These are phyloP conservation scores for Elephas maximus DNA, from an alignment of 2,113 vertebrate species.

Conservation along the genomic window DNA sequence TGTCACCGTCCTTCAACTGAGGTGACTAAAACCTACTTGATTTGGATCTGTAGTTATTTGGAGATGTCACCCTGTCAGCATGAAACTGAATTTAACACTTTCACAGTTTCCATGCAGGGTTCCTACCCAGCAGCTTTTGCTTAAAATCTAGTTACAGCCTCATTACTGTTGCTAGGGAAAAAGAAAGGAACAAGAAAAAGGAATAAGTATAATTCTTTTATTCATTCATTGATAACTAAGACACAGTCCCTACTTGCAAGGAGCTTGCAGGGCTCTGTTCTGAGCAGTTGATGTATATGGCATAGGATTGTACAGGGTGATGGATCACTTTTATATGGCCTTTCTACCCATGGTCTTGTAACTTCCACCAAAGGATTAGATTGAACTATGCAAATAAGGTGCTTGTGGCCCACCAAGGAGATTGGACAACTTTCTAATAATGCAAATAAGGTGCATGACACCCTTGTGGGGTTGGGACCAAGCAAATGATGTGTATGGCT, in stretches of 20 bases:
- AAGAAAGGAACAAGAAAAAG: neutral
- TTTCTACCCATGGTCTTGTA: no score
- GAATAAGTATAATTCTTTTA: neutral
- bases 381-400: no score
- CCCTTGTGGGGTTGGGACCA: no score
- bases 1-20: slow-evolving; percentile 32
- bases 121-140: slow-evolving; percentile 67
- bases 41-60: slow-evolving; percentile 79
- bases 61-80: slow-evolving; percentile 78
- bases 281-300: neutral
- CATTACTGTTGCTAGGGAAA: neutral
- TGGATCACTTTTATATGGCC: no score
- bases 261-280: neutral
- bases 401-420: no score
- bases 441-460: no score
- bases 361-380: no score
- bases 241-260: neutral
- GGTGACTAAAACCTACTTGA: slow-evolving; percentile 70
- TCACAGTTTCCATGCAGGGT: slow-evolving; percentile 70
- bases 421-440: no score
- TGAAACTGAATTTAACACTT: slow-evolving; percentile 77
- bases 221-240: neutral
- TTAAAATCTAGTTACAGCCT: slow-evolving; percentile 72
- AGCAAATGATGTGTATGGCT: no score
- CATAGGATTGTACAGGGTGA: neutral